These are phyloP conservation scores for Harmothoe impar DNA, from an alignment of 2,888 invertebrate species.

Conservation along the genomic window DNA sequence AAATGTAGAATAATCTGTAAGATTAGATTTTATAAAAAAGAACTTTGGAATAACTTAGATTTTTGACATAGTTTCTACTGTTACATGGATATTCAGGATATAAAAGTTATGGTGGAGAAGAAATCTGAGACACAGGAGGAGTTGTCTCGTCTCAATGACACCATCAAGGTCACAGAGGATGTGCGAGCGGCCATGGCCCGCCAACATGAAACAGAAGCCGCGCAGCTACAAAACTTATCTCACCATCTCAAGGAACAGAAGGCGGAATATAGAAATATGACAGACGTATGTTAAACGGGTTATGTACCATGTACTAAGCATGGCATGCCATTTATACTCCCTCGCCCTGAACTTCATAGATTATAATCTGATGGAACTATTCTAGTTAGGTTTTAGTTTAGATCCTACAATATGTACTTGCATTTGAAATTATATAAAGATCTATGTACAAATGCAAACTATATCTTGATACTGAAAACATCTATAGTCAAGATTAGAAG, in stretches of 20 bases:
- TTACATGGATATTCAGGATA: constrained; percentile 58
- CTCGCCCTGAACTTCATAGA: neutral
- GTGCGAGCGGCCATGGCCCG: neutral
- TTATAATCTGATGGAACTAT: neutral
- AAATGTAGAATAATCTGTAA: no score
- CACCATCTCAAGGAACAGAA: constrained; percentile 75
- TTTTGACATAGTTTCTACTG: neutral
- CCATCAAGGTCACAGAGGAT: constrained; percentile 67
- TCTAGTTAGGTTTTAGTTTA: no score
- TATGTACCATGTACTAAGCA: neutral
- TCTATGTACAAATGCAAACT: no score
- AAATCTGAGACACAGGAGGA: constrained; percentile 76
- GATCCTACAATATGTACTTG: no score
- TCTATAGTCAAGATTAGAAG: no score
- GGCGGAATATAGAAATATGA: constrained; percentile 75
- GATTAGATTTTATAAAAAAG: no score
- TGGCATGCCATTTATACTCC: constrained; percentile 21
- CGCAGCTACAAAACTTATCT: constrained; percentile 71
- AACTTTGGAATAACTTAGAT: neutral
- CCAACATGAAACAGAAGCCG: neutral
- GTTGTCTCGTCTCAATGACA: constrained; percentile 76
- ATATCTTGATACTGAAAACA: no score
- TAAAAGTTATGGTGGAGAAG: constrained; percentile 58
- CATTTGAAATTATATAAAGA: no score
- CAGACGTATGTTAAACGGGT: constrained; percentile 71